Conservation (phyloP, 1,140 invertebrate species). For the Acromyrmex charruanus region DNA sequence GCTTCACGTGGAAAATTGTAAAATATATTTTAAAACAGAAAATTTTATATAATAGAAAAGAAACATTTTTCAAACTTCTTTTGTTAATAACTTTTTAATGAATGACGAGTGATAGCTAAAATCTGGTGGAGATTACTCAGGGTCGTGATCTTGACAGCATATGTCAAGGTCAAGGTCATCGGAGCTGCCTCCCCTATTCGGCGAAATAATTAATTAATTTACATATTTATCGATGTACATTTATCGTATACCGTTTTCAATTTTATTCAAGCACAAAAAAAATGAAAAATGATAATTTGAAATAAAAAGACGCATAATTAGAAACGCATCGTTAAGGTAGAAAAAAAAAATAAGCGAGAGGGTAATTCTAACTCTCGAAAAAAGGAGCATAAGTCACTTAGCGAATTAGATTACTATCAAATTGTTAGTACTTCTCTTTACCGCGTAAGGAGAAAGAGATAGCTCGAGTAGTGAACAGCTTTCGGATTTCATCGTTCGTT, state of each 20-base stretch:
- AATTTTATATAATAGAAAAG: too few relatives aligned
- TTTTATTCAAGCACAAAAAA: background rate
- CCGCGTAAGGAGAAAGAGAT: background rate
- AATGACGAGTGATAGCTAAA: too few relatives aligned
- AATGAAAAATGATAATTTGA: background rate
- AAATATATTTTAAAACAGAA: too few relatives aligned
- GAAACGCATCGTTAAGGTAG: background rate
- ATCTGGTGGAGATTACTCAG: too few relatives aligned
- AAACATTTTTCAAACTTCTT: too few relatives aligned
- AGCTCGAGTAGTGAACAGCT: slow-evolving; percentile 25
- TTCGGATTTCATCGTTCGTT: slow-evolving; percentile 15
- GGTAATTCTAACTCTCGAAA: slow-evolving; percentile 41
- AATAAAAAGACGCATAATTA: background rate
- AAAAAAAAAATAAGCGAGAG: background rate
- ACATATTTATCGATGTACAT: background rate
- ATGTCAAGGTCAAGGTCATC: too few relatives aligned
- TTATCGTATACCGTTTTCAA: background rate
- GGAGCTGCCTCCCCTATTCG: too few relatives aligned
- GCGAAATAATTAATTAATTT: slow-evolving; percentile 5
- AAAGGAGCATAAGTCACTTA: slow-evolving; percentile 38
- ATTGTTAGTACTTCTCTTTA: slow-evolving; percentile 34
- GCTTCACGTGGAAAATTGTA: too few relatives aligned
- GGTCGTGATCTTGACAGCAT: too few relatives aligned
- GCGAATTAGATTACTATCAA: slow-evolving; percentile 47
- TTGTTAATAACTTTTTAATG: too few relatives aligned